These are phyloP conservation scores for Corapipo altera DNA, from an alignment of 2,113 vertebrate genomes.

Conservation along the genomic window DNA sequence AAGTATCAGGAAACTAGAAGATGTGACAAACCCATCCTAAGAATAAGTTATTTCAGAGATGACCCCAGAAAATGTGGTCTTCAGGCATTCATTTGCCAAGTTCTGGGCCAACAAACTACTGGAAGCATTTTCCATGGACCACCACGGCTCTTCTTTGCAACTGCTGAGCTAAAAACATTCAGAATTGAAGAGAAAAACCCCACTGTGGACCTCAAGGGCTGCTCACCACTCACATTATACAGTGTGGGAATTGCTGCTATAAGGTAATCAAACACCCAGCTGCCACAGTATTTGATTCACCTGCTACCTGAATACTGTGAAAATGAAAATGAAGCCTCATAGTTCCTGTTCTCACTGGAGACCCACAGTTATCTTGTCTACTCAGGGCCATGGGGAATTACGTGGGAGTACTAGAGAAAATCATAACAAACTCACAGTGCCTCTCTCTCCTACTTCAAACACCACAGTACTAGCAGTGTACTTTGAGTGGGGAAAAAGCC, in stretches of 20 bases:
- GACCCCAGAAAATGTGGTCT: neutral
- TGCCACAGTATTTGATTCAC: neutral
- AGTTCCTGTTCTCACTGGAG: neutral
- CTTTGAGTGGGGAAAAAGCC: neutral
- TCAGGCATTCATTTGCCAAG: neutral
- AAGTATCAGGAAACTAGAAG: neutral
- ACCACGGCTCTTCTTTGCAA: neutral
- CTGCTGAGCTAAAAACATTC: neutral
- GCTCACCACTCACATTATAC: neutral
- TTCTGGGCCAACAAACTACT: neutral
- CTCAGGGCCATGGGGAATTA: neutral
- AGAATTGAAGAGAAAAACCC: neutral
- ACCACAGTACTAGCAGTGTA: neutral
- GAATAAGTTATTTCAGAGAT: neutral
- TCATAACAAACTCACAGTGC: fast-evolving
- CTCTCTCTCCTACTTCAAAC: neutral
- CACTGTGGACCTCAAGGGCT: neutral
- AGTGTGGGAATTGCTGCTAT: neutral
- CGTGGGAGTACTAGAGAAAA: neutral
- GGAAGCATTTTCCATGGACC: neutral
- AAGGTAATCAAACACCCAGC: neutral
- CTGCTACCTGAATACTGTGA: neutral
- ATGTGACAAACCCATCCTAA: neutral
- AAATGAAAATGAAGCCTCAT: neutral
- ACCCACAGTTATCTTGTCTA: neutral